Evolutionary conservation across 2,113 vertebrate genomes (phyloP), one percentile per base, ranked within the genome.

Genomic region (Spea bombifrons): DNA sequence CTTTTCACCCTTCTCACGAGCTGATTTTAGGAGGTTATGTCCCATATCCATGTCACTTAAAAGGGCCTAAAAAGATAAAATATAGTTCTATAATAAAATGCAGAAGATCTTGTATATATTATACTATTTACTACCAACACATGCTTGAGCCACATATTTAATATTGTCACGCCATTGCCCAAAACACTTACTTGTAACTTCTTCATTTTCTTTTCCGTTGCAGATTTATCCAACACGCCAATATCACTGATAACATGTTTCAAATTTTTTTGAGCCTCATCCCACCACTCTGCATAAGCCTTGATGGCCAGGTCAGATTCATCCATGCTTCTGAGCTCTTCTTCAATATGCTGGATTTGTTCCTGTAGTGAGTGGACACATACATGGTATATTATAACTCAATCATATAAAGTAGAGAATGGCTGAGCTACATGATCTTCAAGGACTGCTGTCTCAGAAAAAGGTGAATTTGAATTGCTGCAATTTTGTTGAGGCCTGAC

Each of bases 151-250:
- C n/a, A 64, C 30, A 30, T 30, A 30, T 1, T 30, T 53, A 3
- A 53, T 30, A 30, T 30, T 30, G 30, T 30, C 30, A 30, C 16
- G 16, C 5, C 49, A 16, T 15, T 5, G 4, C 8, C 0, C 3
- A 0, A 15, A 0, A 9, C 7, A 44, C 61, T 49, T 95, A 98
- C 97, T 96, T 99, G 94, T 73, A 98, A 69, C 17, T 91, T 93
- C 84, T 96, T 95, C 87, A 94, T 88, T 87, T 94, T 98, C 77
- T 88, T 95, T 79, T 94, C 95, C 94, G 98, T 94, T 79, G 89
- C 83, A 0, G 64, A 79, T 72, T 92, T 92, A 87, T 98, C 95
- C 59, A 94, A 87, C 76, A 90, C 81, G 0, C 95, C 94, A 66
- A 90, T 90, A 66, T 86, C 89, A 73, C 91, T 87, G 1, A 91